Percentiles rank a stretch among this genome's conserved stretches.
phyloP scores from a whole-genome alignment of 2,888 invertebrate genomes.

The Xylota sylvarum region DNA sequence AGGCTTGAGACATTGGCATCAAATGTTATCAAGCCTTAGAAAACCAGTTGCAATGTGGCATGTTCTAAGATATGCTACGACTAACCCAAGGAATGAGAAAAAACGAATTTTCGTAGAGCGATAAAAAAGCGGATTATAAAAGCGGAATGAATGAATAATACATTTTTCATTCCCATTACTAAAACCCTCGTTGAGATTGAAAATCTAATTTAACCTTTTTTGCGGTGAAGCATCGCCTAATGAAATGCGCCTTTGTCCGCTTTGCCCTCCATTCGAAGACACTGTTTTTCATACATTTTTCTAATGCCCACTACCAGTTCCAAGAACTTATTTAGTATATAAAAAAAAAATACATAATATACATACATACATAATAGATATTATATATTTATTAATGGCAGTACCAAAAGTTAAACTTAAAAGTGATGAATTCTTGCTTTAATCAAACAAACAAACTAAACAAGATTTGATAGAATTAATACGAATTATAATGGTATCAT shows the following conservation, averaged over 20 bases:
- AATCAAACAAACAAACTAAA: slow-evolving; percentile 39
- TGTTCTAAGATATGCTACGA: slow-evolving; percentile 86
- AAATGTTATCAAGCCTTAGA: slow-evolving; percentile 92
- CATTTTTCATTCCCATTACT: slow-evolving; percentile 4
- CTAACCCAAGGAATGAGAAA: slow-evolving; percentile 41
- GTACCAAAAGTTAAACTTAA: slow-evolving; percentile 72
- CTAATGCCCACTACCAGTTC: slow-evolving; percentile 70
- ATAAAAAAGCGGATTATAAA: slow-evolving; percentile 29
- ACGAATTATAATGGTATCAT: slow-evolving; percentile 16
- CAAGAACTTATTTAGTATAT: slow-evolving; percentile 58
- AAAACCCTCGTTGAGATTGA: slow-evolving; percentile 5
- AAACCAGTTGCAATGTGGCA: slow-evolving; percentile 95
- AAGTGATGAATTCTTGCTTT: slow-evolving; percentile 75
- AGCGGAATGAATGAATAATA: neutral
- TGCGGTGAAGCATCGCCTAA: slow-evolving; percentile 34
- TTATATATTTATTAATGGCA: slow-evolving; percentile 43
- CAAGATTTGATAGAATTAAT: slow-evolving; percentile 34
- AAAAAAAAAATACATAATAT: slow-evolving; percentile 25
- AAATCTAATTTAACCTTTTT: slow-evolving; percentile 30
- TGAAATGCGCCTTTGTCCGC: slow-evolving; percentile 51
- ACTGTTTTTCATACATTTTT: slow-evolving; percentile 69
- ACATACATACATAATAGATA: slow-evolving; percentile 33
- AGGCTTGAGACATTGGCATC: slow-evolving; percentile 92
- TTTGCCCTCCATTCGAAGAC: slow-evolving; percentile 49
- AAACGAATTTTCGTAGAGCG: slow-evolving; percentile 59